phyloP scores from a whole-genome alignment of 2,888 invertebrate genomes.

The Phortica okadai region DNA sequence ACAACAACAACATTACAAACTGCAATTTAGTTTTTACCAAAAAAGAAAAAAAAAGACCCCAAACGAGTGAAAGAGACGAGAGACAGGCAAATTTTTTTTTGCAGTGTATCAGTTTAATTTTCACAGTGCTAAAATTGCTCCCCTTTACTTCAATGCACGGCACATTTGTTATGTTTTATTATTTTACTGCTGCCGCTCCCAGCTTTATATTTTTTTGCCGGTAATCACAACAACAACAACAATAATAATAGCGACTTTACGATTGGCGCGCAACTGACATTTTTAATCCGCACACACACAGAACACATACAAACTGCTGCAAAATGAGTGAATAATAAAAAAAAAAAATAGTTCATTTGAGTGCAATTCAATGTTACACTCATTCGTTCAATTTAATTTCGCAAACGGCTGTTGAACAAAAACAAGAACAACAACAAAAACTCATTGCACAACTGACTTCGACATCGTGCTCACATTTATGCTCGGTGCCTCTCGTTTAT shows the following conservation, averaged over 20 bases:
- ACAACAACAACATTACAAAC: constrained; percentile 9
- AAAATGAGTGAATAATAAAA: background rate
- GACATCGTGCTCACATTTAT: background rate
- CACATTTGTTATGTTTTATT: constrained; percentile 15
- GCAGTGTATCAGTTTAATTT: background rate
- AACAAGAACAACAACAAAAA: background rate
- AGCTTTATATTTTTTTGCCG: constrained; percentile 29
- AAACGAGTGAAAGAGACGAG: too few species aligned
- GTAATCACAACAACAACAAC: constrained; percentile 26
- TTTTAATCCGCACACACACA: constrained; percentile 22
- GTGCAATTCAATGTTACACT: background rate
- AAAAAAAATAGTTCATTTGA: background rate
- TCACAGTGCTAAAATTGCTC: background rate
- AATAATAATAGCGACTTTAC: background rate
- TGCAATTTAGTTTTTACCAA: constrained; percentile 1
- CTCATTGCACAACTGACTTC: constrained; percentile 1
- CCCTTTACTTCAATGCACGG: background rate
- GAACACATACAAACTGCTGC: background rate
- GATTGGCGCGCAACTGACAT: constrained; percentile 14
- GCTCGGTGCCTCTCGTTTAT: background rate
- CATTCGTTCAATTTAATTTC: background rate
- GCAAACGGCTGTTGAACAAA: constrained; percentile 9
- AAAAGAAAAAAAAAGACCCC: background rate
- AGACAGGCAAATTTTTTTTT: background rate
- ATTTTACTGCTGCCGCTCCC: constrained; percentile 16